phyloP scores from a whole-genome alignment of 2,797 vertebrate genomes.

The Otolemur crassicaudatus region DNA sequence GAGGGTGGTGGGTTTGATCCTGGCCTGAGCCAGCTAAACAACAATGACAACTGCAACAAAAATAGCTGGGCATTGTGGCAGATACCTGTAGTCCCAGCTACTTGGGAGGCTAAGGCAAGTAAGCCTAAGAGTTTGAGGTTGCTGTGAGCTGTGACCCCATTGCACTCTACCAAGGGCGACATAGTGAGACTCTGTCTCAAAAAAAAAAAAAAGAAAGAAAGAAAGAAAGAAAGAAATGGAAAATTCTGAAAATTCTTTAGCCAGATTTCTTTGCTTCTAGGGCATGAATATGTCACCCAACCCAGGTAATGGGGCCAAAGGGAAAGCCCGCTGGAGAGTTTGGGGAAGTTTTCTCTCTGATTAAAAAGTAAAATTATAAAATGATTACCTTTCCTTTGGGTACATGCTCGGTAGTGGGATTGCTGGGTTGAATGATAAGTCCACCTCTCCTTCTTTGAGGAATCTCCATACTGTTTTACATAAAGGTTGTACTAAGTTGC shows the following conservation, averaged over 20 bases:
- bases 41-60: background rate
- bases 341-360: background rate
- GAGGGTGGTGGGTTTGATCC: too few species aligned
- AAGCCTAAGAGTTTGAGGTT: too few species aligned
- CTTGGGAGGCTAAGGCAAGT: too few species aligned
- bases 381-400: background rate
- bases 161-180: too few species aligned
- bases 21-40: too few species aligned
- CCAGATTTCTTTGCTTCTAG: background rate
- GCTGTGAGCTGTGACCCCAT: too few species aligned
- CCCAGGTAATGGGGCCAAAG: background rate
- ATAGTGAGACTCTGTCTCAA: too few species aligned
- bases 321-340: background rate
- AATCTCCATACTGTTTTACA: background rate
- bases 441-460: background rate
- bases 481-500: background rate
- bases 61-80: background rate
- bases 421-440: background rate
- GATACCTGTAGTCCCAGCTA: too few species aligned
- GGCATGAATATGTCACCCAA: background rate
- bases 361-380: slow-evolving; percentile 6
- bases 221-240: background rate
- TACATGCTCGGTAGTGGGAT: background rate
- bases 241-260: slow-evolving; percentile 6
- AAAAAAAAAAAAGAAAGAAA: too few species aligned